phyloP scores from a whole-genome alignment of 1,140 invertebrate species.

The Mya arenaria region DNA sequence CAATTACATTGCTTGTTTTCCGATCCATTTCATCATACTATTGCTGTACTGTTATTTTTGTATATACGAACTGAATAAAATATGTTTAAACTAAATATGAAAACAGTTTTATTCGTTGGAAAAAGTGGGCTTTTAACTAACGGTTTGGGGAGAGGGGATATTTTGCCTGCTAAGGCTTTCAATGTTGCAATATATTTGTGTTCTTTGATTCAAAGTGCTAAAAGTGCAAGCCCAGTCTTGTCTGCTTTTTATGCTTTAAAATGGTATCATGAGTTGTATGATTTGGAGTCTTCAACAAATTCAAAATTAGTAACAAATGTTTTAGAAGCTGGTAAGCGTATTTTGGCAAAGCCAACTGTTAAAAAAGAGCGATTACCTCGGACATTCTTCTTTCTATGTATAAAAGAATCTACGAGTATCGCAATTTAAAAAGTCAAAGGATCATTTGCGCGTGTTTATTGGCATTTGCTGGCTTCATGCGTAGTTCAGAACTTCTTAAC shows the following conservation, averaged over 20 bases:
- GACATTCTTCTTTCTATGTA: not conserved
- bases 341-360: not conserved
- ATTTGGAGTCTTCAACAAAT: conserved; percentile 3
- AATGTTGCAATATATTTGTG: too few relatives aligned
- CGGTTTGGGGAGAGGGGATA: too few relatives aligned
- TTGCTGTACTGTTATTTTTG: too few relatives aligned
- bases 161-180: too few relatives aligned
- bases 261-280: not conserved
- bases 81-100: too few relatives aligned
- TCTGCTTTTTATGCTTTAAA: not conserved
- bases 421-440: conserved; percentile 24
- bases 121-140: too few relatives aligned
- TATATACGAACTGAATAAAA: too few relatives aligned
- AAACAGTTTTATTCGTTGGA: too few relatives aligned
- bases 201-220: too few relatives aligned
- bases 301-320: not conserved
- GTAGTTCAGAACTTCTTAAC: conserved; percentile 29
- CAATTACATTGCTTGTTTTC: too few relatives aligned
- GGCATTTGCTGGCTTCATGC: conserved; percentile 24
- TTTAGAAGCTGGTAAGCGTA: not conserved
- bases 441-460: conserved; percentile 14
- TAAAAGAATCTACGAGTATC: not conserved
- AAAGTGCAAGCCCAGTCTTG: too few relatives aligned
- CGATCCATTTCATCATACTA: too few relatives aligned
- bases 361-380: not conserved